Conservation (phyloP, 2,113 vertebrate species). For the Petroica traversi region DNA sequence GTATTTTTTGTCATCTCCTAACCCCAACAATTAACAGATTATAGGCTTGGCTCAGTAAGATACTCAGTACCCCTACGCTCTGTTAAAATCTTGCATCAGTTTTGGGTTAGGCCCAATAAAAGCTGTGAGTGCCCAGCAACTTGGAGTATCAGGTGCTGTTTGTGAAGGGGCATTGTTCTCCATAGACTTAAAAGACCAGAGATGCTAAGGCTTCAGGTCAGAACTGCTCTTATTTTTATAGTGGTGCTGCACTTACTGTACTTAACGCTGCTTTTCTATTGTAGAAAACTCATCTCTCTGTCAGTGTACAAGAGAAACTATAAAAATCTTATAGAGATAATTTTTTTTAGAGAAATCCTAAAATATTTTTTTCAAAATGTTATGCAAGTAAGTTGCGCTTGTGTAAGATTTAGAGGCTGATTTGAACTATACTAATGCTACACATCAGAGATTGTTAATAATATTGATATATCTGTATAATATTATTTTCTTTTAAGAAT, state of each 20-base stretch:
- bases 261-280: not conserved
- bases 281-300: not conserved
- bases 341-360: not conserved
- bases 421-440: not conserved
- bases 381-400: accelerated
- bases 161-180: not conserved
- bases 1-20: not conserved
- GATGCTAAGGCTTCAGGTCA: not conserved
- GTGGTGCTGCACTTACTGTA: not conserved
- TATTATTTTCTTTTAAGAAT: not conserved
- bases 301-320: not conserved
- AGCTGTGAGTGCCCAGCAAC: not conserved
- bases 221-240: not conserved
- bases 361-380: not conserved
- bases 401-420: not conserved
- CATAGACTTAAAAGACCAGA: not conserved
- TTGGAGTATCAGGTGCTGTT: not conserved
- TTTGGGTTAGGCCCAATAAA: not conserved
- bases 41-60: not conserved
- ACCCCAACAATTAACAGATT: not conserved
- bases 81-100: not conserved
- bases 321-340: not conserved
- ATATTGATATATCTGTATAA: not conserved
- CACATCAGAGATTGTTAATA: not conserved
- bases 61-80: not conserved